Conservation (phyloP, 1,140 invertebrate genomes). For the Brachionus plicatilis region DNA sequence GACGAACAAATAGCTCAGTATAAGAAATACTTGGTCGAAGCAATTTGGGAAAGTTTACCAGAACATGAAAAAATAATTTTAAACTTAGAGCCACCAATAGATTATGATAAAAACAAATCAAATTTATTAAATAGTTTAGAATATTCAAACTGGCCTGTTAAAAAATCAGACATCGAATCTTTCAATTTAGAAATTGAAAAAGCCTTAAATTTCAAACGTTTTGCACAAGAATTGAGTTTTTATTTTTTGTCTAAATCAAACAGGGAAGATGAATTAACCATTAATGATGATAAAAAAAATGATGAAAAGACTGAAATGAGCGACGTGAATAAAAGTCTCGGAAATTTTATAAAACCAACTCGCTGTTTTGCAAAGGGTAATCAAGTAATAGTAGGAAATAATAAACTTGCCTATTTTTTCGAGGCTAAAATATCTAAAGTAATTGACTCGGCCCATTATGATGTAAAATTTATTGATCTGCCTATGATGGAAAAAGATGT, state of each 20-base stretch:
- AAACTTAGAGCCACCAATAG: not conserved
- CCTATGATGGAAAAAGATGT: not conserved
- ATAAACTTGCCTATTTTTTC: not conserved
- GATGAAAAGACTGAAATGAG: not conserved
- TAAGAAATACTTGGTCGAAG: not conserved
- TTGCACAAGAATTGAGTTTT: not conserved
- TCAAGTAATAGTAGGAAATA: not conserved
- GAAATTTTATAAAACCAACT: not conserved
- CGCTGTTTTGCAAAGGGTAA: not conserved
- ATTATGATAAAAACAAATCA: not conserved
- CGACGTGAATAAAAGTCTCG: not conserved
- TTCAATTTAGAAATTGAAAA: not conserved
- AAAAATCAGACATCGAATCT: constrained; percentile 19
- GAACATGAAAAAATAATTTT: constrained; percentile 23
- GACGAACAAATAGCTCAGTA: not conserved
- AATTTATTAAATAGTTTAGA: not conserved
- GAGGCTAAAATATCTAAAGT: not conserved
- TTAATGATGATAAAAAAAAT: not conserved
- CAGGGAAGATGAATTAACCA: not conserved
- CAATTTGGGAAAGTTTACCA: constrained; percentile 1
- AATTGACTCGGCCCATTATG: not conserved
- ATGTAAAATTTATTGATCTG: constrained; percentile 4
- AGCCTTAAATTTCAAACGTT: not conserved
- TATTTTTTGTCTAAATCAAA: not conserved
- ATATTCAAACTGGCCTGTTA: constrained; percentile 30